Conservation (phyloP, 2,797 vertebrate species). For the Pipistrellus nathusii region DNA sequence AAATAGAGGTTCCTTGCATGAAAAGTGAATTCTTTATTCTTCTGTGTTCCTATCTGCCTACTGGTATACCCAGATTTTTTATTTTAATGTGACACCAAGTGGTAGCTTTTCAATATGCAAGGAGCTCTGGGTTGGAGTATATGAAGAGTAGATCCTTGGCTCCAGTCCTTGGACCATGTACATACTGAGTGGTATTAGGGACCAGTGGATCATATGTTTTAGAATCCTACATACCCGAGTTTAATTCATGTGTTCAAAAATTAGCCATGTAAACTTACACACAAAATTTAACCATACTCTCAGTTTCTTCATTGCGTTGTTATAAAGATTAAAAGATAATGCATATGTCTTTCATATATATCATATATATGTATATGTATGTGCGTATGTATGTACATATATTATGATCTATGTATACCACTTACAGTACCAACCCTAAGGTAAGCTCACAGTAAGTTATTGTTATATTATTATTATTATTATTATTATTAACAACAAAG, state of each 20-base stretch:
- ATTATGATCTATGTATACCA: too few relatives aligned
- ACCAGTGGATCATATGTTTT: not conserved
- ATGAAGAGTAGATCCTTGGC: not conserved
- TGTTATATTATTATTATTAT: not conserved
- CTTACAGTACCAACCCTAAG: not conserved
- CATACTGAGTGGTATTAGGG: not conserved
- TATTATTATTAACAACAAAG: not conserved
- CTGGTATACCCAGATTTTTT: not conserved
- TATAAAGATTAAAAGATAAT: not conserved
- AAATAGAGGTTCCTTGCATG: not conserved
- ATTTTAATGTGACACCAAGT: conserved; percentile 20
- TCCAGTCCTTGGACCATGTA: not conserved
- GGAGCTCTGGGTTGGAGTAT: not conserved
- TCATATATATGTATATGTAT: not conserved
- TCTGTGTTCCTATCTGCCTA: not conserved
- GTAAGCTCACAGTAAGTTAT: not conserved
- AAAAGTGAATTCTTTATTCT: not conserved
- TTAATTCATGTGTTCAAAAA: not conserved
- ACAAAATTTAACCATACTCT: not conserved
- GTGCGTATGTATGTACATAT: not conserved
- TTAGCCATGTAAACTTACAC: not conserved
- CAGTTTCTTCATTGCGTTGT: not conserved
- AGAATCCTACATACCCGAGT: not conserved
- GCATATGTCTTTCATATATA: not conserved
- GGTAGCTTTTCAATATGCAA: not conserved